Percentiles rank a stretch among this genome's conserved stretches.
Evolutionary conservation across 2,797 vertebrate species (phyloP).

Genomic region (Mastacembelus armatus): DNA sequence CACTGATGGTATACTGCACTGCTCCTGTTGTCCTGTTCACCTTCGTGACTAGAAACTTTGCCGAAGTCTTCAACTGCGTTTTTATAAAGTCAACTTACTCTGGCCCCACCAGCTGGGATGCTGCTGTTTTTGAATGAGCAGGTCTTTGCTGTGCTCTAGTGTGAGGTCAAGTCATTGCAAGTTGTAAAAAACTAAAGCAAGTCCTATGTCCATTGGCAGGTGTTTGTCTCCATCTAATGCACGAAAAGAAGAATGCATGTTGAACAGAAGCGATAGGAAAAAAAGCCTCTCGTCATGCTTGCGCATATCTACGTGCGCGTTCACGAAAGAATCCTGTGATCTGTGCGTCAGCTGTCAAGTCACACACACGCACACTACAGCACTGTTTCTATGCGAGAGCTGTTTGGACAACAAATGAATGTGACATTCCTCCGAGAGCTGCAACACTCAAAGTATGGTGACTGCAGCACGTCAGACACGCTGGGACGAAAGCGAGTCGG

Average conservation of each 20-base stretch:
- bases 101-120: neutral
- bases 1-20: neutral
- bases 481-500: slow-evolving; percentile 10
- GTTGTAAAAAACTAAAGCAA: accelerated
- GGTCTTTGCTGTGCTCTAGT: slow-evolving; percentile 57
- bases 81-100: slow-evolving; percentile 6
- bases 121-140: neutral
- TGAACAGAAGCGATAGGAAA: accelerated
- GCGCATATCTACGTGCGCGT: slow-evolving; percentile 68
- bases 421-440: slow-evolving; percentile 29
- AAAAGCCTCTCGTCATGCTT: slow-evolving; percentile 9
- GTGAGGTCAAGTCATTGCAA: neutral
- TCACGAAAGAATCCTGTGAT: slow-evolving; percentile 55
- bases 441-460: slow-evolving; percentile 35
- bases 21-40: slow-evolving; percentile 2
- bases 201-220: neutral
- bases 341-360: slow-evolving; percentile 68
- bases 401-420: slow-evolving; percentile 67
- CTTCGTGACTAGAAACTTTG: neutral
- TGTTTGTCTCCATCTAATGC: slow-evolving; percentile 68
- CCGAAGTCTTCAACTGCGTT: neutral
- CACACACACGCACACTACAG: slow-evolving; percentile 27
- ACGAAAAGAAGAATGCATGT: neutral
- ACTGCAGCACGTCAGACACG: neutral
- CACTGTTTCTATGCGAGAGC: slow-evolving; percentile 57